These are phyloP conservation scores for Aphelenchoides besseyi DNA, from an alignment of 1,140 invertebrate species.

Conservation along the genomic window DNA sequence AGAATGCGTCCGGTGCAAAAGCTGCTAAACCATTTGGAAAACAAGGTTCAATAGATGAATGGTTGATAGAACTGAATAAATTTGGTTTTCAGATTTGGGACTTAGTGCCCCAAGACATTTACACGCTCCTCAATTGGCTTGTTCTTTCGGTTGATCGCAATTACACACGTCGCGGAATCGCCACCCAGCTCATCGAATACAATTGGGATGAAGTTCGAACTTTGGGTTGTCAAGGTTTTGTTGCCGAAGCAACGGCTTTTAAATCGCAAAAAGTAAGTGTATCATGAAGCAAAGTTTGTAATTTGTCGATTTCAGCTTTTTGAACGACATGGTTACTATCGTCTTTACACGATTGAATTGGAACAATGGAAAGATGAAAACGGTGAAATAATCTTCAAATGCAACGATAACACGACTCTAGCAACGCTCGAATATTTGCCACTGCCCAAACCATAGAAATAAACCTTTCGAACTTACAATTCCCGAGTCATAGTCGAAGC, in stretches of 20 bases:
- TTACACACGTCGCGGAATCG: constrained; percentile 21
- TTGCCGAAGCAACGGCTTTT: constrained; percentile 16
- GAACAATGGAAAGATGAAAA: constrained; percentile 10
- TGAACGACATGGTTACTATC: constrained; percentile 5
- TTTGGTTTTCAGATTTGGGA: constrained; percentile 10
- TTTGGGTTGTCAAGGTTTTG: constrained; percentile 8
- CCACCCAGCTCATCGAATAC: background rate
- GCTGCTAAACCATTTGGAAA: constrained; percentile 3
- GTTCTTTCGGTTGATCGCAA: constrained; percentile 10
- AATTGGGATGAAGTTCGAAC: constrained; percentile 13
- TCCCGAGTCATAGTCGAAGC: constrained; percentile 6
- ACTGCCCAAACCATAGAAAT: constrained; percentile 9
- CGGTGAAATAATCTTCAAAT: constrained; percentile 1
- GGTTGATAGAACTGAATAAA: background rate
- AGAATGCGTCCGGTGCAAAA: constrained; percentile 6
- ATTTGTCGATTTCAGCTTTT: constrained; percentile 10
- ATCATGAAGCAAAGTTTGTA: background rate
- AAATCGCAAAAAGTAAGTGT: constrained; percentile 18
- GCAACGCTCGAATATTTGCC: constrained; percentile 15
- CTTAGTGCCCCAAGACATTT: background rate
- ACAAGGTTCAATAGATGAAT: background rate
- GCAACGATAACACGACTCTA: background rate
- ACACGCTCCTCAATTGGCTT: constrained; percentile 21
- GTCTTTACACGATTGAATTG: constrained; percentile 15
- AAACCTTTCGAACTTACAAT: constrained; percentile 7